These are phyloP conservation scores for Aurelia aurita DNA, from an alignment of 30 jellyfish, hydroid and myxozoan species.

Conservation along the genomic window DNA sequence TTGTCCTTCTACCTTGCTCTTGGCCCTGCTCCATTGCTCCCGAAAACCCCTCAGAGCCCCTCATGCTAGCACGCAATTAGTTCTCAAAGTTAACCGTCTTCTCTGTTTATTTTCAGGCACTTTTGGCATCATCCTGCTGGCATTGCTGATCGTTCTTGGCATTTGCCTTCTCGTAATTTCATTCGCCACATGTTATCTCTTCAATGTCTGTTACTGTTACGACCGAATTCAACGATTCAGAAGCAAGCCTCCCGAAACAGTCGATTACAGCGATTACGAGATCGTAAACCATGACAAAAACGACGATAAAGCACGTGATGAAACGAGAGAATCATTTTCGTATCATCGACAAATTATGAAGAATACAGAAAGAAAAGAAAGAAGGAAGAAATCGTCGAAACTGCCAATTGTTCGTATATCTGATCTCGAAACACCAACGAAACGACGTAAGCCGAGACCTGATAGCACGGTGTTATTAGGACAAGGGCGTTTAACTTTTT, in stretches of 20 bases:
- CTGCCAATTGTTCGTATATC: constrained; percentile 42
- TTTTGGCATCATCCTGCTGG: constrained; percentile 57
- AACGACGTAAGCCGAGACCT: constrained; percentile 75
- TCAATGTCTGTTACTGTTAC: constrained; percentile 51
- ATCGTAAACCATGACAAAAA: constrained; percentile 4
- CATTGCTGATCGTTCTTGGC: constrained; percentile 56
- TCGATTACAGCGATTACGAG: constrained; percentile 22
- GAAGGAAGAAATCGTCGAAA: constrained; percentile 20
- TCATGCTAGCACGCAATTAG: too few species aligned
- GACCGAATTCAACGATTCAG: constrained; percentile 34
- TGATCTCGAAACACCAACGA: constrained; percentile 11
- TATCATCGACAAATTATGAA: background rate
- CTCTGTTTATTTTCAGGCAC: constrained; percentile 18
- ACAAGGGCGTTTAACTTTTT: constrained; percentile 75
- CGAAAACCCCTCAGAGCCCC: too few species aligned
- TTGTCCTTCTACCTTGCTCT: too few species aligned
- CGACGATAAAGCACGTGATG: background rate
- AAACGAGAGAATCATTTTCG: background rate
- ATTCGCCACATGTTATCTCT: constrained; percentile 52
- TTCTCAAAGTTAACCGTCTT: too few species aligned
- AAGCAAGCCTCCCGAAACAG: constrained; percentile 14
- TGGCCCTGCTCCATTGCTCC: too few species aligned
- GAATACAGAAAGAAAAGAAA: background rate
- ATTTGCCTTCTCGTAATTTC: constrained; percentile 31
- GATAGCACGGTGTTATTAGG: constrained; percentile 76